Percentiles rank a stretch among this genome's conserved stretches.
Evolutionary conservation across 1,140 invertebrate genomes (phyloP).

Genomic region (Anastrepha ludens): DNA sequence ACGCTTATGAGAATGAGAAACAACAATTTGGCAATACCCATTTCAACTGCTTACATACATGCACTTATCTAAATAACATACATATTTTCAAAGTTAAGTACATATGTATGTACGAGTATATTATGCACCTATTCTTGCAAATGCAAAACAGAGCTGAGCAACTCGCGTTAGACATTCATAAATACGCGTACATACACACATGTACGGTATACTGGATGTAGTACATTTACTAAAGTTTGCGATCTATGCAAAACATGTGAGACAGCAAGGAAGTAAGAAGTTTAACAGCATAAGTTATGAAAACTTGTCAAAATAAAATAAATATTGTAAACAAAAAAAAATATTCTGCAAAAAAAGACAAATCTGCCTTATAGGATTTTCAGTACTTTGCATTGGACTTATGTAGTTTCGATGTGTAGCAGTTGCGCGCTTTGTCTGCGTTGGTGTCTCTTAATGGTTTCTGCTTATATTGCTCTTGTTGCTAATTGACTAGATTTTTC

Average conservation of each 20-base stretch:
- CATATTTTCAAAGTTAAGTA: too few species aligned
- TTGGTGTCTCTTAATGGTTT: slow-evolving; percentile 36
- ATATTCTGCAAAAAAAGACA: not conserved
- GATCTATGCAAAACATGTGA: not conserved
- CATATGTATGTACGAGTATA: too few species aligned
- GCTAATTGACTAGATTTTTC: slow-evolving; percentile 22
- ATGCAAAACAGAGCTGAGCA: too few species aligned
- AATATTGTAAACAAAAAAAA: not conserved
- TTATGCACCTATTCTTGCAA: too few species aligned
- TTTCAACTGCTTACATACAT: too few species aligned
- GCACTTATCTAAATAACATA: too few species aligned
- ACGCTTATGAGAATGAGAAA: too few species aligned
- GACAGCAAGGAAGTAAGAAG: not conserved
- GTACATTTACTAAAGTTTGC: too few species aligned
- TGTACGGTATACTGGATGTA: too few species aligned
- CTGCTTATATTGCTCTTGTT: slow-evolving; percentile 10
- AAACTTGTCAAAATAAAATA: not conserved
- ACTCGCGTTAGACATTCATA: too few species aligned
- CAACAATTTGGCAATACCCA: too few species aligned
- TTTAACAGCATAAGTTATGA: not conserved
- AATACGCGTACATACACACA: too few species aligned
- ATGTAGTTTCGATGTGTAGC: not conserved
- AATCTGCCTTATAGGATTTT: not conserved
- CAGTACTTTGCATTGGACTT: not conserved
- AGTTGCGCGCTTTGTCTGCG: not conserved